Percentiles rank a stretch among this genome's conserved stretches.
Conservation (phyloP, 1,140 invertebrate species). For the Pantala flavescens region DNA sequence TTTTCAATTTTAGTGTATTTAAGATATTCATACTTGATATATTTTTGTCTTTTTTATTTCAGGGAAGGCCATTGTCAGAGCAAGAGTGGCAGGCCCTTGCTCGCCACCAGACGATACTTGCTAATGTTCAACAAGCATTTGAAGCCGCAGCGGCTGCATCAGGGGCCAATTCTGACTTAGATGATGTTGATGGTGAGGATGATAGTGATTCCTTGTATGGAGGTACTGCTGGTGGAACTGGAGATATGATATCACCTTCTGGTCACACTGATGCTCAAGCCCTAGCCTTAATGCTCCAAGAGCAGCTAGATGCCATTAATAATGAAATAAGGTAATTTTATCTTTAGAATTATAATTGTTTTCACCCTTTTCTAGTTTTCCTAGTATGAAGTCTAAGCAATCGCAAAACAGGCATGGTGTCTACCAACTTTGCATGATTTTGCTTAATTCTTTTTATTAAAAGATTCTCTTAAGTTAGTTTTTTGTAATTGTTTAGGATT, state of each 20-base stretch:
- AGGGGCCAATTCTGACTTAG: conserved; percentile 49
- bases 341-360: too few relatives aligned
- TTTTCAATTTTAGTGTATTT: too few relatives aligned
- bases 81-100: conserved; percentile 83
- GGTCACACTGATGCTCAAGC: conserved; percentile 93
- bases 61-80: conserved; percentile 40
- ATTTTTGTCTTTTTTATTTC: too few relatives aligned
- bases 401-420: too few relatives aligned
- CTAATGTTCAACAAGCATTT: conserved; percentile 83
- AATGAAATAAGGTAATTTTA: conserved; percentile 76
- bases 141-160: conserved; percentile 69
- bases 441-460: too few relatives aligned
- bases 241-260: conserved; percentile 59
- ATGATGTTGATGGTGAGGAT: conserved; percentile 10
- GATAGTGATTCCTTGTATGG: conserved; percentile 26
- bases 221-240: conserved; percentile 30
- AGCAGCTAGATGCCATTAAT: conserved; percentile 98
- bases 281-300: conserved; percentile 94
- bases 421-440: too few relatives aligned
- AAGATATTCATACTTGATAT: too few relatives aligned
- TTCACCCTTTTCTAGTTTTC: too few relatives aligned
- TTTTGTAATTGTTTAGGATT: too few relatives aligned
- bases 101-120: conserved; percentile 85
- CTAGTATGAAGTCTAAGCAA: too few relatives aligned
- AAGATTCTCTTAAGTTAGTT: too few relatives aligned